Base-by-base conservation (phyloP, 2,113 vertebrate genomes). In the Crotophaga sulcirostris region DNA sequence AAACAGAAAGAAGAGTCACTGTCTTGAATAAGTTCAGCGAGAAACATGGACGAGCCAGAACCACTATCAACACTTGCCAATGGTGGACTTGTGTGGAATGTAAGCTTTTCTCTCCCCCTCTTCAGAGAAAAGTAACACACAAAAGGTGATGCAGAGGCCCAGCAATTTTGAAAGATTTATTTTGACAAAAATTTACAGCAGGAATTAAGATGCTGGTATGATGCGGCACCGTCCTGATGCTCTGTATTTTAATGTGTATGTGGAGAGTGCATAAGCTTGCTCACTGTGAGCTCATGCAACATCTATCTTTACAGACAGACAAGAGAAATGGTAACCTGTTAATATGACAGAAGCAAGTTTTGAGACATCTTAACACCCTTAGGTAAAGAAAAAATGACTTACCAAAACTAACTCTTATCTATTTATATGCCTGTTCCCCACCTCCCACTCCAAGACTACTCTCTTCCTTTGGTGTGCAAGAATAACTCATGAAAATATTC, bases 401-500 rank as follows among this genome's bases (percentile, higher is more conserved):
- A 84, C 5, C 76, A 51, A 81, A 88, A 92, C 47, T 26, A 88
- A 51, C 76, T 78, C 29, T n/a, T 26, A 51, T 62, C 75, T 96
- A 96, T 95, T 92, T 94, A 90, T 95, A 73, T 51, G 80, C 58
- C 74, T 82, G 28, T 45, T 93, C 49, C 60, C 64, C 60, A 94
- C 54, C 15, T 96, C 94, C 80, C 73, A 84, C 90, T 88, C 79
- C 49, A 84, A 84, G 76, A 77, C 85, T 87, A 56, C 59, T 93
- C 59, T 92, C 60, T 63, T 91, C 85, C 83, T 84, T 49, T 90
- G 83, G 87, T 78, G 92, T 54, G 58, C 67, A 78, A 93, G 86
- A 96, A 94, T 96, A 96, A 84, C 92, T 95, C 73, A 90, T 18
- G 38, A 89, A 95, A 96, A 93, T 62, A 95, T 87, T 92, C 86